Evolutionary conservation across 2,888 invertebrate species (phyloP).

Genomic region (Nemotelus pantherinus): DNA sequence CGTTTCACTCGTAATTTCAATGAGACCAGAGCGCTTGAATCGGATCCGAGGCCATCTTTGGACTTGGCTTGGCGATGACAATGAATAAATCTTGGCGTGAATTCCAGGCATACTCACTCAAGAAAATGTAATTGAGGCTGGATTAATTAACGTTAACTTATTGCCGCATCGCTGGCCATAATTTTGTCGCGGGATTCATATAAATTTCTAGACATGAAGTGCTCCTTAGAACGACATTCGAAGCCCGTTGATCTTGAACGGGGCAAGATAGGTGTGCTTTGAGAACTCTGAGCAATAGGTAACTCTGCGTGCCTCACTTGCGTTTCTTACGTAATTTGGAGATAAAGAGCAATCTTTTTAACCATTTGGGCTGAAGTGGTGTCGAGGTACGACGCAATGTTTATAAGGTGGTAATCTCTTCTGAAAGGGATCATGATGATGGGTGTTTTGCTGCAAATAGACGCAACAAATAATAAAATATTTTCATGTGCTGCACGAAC

Average conservation of each 20-base stretch:
- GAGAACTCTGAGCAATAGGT: constrained; percentile 15
- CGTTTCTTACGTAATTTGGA: constrained; percentile 20
- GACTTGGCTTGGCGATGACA: constrained; percentile 20
- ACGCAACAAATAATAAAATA: too few species aligned
- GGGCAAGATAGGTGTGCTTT: not conserved
- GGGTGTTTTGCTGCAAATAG: too few species aligned
- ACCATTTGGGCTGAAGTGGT: not conserved
- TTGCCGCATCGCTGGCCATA: constrained; percentile 45
- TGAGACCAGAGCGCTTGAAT: not conserved
- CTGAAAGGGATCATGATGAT: too few species aligned
- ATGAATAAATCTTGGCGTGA: constrained; percentile 50
- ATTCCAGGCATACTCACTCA: constrained; percentile 49
- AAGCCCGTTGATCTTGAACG: not conserved
- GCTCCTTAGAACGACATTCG: constrained; percentile 8
- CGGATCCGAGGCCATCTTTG: constrained; percentile 15
- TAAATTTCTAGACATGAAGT: constrained; percentile 39
- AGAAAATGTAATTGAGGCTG: constrained; percentile 51
- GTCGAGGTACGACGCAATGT: too few species aligned
- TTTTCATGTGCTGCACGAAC: too few species aligned
- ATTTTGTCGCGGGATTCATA: constrained; percentile 45
- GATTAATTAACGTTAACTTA: constrained; percentile 52
- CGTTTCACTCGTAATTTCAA: not conserved
- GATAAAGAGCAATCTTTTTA: constrained; percentile 28
- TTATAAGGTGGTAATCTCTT: too few species aligned
- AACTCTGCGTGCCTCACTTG: not conserved